Evolutionary conservation across 2,113 vertebrate genomes (phyloP).

Genomic region (Triplophysa siluroides): DNA sequence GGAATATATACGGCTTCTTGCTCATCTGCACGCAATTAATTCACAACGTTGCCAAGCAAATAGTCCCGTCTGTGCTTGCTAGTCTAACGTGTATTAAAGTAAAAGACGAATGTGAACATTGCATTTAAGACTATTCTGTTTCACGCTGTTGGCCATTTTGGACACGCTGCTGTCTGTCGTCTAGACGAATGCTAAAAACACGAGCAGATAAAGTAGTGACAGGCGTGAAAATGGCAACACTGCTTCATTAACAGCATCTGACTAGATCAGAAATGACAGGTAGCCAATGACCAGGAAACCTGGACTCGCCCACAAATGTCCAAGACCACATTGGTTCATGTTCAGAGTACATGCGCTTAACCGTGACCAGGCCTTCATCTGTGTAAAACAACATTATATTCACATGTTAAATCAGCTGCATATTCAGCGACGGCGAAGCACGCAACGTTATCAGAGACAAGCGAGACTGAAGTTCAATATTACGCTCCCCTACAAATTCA

Average conservation of each 20-base stretch:
- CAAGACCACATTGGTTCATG: not conserved
- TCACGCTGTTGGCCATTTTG: not conserved
- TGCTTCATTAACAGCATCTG: not conserved
- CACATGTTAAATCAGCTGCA: not conserved
- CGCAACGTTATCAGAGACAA: not conserved
- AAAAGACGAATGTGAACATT: not conserved
- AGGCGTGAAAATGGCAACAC: not conserved
- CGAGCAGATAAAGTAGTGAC: not conserved
- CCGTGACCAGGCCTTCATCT: constrained; percentile 2
- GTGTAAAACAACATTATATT: not conserved
- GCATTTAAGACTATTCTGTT: not conserved
- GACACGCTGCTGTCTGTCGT: not conserved
- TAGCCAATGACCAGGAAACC: not conserved
- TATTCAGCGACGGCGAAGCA: not conserved
- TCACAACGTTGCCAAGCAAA: constrained; percentile 32
- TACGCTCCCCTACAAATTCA: not conserved
- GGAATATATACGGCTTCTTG: not conserved
- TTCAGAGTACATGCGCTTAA: not conserved
- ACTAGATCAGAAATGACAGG: constrained; percentile 13
- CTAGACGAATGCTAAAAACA: not conserved
- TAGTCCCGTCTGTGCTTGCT: not conserved
- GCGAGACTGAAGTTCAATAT: constrained; percentile 12
- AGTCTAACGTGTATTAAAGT: not conserved
- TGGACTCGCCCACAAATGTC: not conserved
- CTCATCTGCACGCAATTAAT: constrained; percentile 17